Evolutionary conservation across 2,113 vertebrate species (phyloP), one percentile per base, ranked within the genome.

Genomic region (Alouatta palliata): DNA sequence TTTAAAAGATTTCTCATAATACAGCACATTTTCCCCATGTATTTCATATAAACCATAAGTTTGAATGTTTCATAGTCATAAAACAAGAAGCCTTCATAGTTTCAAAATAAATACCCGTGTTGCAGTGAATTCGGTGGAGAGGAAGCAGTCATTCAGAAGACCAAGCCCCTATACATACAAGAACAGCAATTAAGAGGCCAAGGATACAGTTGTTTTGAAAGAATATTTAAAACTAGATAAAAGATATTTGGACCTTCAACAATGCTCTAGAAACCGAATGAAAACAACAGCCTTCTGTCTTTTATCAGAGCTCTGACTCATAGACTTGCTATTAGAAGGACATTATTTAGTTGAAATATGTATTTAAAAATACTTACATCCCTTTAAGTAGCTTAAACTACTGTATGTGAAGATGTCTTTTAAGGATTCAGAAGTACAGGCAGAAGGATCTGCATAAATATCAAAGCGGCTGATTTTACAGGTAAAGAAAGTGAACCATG

Each of bases 1-100:
- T 93, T 97, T 79, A 84, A 94, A 95, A 90, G 35, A 85, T 90
- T 94, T 95, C 73, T 96, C 25, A 85, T 68, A 6, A n/a, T 75
- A 58, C 19, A 20, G 3, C 45, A 49, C 25, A 92, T 4, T 49
- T 88, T 95, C 85, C 87, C 73, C 45, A 45, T 71, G 68, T 58
- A 52, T 68, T 75, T 71, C 35, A 45, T 37, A 89, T 30, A 92
- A 84, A 87, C 66, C 14, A 45, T 21, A 75, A 52, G 3, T 93
- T 77, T 93, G 43, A 75, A 90, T 76, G 49, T 56, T 92, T 95
- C 40, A 86, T 49, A 89, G n/a, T 81, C 54, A 85, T 23, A 90
- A 92, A 94, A 61, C 66, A 88, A 95, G 77, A 40, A 73, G 77
- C 43, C 23, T 92, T 95, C 84, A 68, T 77, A n/a, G 30, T 94